A percentile compares a stretch with the other conserved stretches of the same genome.
These are phyloP conservation scores for Corythornis vintsioides DNA, from an alignment of 2,113 vertebrate genomes.

Conservation along the genomic window DNA sequence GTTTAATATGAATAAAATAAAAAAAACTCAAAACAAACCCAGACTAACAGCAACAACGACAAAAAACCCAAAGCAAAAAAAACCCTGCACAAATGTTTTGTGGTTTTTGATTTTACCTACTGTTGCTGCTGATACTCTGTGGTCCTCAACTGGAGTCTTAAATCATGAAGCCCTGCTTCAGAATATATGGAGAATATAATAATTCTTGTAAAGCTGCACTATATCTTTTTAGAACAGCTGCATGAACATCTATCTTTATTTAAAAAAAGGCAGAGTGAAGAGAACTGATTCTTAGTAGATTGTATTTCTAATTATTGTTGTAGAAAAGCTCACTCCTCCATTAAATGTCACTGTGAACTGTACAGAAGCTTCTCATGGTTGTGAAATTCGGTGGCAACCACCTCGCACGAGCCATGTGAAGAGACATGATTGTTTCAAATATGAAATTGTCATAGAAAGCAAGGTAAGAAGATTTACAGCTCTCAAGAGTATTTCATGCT, in stretches of 20 bases:
- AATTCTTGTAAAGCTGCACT: background rate
- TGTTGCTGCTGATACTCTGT: background rate
- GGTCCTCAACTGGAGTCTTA: background rate
- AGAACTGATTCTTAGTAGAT: background rate
- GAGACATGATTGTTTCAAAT: rapidly evolving
- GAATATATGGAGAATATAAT: background rate
- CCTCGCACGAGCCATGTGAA: background rate
- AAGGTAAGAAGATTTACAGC: conserved; percentile 23
- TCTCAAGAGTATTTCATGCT: background rate
- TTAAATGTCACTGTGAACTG: conserved; percentile 50
- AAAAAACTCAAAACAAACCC: background rate
- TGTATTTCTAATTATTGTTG: background rate
- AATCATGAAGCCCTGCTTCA: background rate
- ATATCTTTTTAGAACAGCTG: background rate
- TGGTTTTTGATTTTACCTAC: background rate
- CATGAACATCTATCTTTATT: background rate
- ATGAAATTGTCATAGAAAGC: conserved; percentile 43
- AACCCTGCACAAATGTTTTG: background rate
- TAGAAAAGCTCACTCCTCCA: conserved; percentile 62
- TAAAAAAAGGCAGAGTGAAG: background rate
- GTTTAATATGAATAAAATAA: background rate
- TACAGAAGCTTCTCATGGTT: background rate
- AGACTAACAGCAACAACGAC: no score
- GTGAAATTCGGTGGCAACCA: conserved; percentile 20
- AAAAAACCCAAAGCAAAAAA: background rate